Evolutionary conservation across 37 sponge, comb jelly and placozoan genomes (phyloP), one percentile per base, ranked within the genome.

Genomic region (Bolinopsis microptera): DNA sequence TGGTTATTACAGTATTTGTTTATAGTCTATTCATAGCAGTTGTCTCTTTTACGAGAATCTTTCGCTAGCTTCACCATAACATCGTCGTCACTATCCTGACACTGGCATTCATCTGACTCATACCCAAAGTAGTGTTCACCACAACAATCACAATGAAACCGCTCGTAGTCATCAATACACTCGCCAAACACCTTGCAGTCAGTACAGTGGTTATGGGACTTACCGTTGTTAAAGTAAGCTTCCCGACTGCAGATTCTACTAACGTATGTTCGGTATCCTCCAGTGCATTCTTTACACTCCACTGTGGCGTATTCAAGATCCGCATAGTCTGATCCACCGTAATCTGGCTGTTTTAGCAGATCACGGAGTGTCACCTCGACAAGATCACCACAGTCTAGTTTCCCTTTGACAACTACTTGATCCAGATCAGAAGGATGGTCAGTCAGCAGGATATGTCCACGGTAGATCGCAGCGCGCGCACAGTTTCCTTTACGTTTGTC

Each of bases 131-230:
- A 94, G 72, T 94, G 94, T 8, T 40, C 83, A 5, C 94, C 94
- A 83, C 94, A 94, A 0, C 69, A 35, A 0, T 1, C 2, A 41
- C 94, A 94, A 41, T 94, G 94, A 9, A 35, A 38, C 38, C 83
- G 88, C 26, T 90, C 35, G 90, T 94, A 94, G 90, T 94, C 94
- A 32, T 90, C 94, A 72, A 94, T 70, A 75, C 94, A 94, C 69
- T 1, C 26, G 16, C 94, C 94, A 92, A 92, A 94, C 38, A 38
- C 9, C 0, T 70, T 72, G 41, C 92, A 92, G 5, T 83, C 32
- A 0, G 61, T 90, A 76, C 94, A 94, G 92, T 94, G 94, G 94
- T 94, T 94, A 76, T 92, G 92, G 69, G 72, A 94, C 92, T 94
- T 94, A 18, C 94, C 94, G 69, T 69, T 28, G 37, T 94, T 93